These are phyloP conservation scores for Porites lobata DNA, from an alignment of 92 coral and sea anemone genomes.

Conservation along the genomic window DNA sequence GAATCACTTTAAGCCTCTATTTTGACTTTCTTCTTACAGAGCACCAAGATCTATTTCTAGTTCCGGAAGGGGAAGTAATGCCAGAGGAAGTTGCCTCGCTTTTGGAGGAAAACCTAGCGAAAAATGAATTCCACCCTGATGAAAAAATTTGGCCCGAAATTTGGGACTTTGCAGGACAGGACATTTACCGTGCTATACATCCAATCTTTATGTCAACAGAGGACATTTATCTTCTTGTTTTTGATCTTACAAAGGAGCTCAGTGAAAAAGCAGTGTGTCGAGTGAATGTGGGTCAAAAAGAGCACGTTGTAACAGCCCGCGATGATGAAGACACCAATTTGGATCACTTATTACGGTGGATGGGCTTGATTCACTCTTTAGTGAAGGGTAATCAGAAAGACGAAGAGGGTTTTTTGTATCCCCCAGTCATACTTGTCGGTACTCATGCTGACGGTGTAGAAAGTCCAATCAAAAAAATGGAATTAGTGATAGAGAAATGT, in stretches of 20 bases:
- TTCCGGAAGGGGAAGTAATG: neutral
- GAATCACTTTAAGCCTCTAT: too few species aligned
- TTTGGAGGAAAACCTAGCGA: neutral
- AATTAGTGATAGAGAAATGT: too few species aligned
- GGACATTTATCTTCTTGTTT: conserved; percentile 5
- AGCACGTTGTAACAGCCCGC: neutral
- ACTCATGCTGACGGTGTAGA: too few species aligned
- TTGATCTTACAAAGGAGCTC: neutral
- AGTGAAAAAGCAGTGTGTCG: neutral
- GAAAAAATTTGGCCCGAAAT: neutral
- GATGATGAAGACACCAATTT: conserved; percentile 3
- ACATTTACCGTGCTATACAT: conserved; percentile 4
- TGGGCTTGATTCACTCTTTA: conserved; percentile 13
- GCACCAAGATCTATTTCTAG: too few species aligned
- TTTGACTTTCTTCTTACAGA: too few species aligned
- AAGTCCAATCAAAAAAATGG: too few species aligned
- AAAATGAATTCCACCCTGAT: neutral
- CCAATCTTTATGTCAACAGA: conserved; percentile 1
- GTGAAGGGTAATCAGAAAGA: too few species aligned
- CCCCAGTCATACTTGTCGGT: too few species aligned
- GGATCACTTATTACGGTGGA: conserved; percentile 18
- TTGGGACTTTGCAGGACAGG: neutral
- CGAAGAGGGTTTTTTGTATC: too few species aligned
- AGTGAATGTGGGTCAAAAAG: neutral
- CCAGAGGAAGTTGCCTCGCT: neutral